Evolutionary conservation across 2,113 vertebrate species (phyloP).

Genomic region (Turdus rufiventris): DNA sequence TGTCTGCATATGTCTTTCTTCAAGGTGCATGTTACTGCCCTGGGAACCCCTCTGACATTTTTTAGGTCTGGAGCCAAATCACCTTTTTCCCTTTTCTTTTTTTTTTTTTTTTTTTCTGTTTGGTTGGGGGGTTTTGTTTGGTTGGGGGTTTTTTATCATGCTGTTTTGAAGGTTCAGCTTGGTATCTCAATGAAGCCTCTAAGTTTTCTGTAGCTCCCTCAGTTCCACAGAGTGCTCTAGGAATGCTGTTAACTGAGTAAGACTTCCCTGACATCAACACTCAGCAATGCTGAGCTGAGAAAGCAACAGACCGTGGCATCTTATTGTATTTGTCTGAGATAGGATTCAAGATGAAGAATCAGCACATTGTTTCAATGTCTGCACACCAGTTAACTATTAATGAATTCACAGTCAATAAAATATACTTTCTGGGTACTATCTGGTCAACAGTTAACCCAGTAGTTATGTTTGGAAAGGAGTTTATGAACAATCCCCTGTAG

Average conservation of each 20-base stretch:
- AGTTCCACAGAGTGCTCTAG: not conserved
- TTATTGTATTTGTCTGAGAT: conserved; percentile 52
- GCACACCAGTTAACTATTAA: conserved; percentile 50
- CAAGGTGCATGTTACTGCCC: not conserved
- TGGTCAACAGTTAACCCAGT: conserved; percentile 25
- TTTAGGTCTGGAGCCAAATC: not conserved
- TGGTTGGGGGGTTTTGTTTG: not conserved
- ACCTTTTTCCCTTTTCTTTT: not conserved
- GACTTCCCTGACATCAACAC: conserved; percentile 42
- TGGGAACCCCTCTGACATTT: not conserved
- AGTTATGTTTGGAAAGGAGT: conserved; percentile 32
- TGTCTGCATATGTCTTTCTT: not conserved
- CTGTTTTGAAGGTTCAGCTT: not conserved
- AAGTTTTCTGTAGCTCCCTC: not conserved
- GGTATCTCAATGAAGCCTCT: not conserved
- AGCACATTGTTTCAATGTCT: conserved; percentile 46
- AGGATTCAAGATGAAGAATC: conserved; percentile 38
- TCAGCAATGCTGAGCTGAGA: conserved; percentile 23
- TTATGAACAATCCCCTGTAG: conserved; percentile 10
- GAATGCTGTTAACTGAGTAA: conserved; percentile 20
- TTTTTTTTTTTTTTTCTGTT: not conserved
- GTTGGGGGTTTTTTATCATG: not conserved
- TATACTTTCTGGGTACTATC: conserved; percentile 6
- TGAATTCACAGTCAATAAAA: conserved; percentile 48
- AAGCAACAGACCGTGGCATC: conserved; percentile 31